phyloP scores from a whole-genome alignment of 1,140 invertebrate genomes.

The Papilio helenus region DNA sequence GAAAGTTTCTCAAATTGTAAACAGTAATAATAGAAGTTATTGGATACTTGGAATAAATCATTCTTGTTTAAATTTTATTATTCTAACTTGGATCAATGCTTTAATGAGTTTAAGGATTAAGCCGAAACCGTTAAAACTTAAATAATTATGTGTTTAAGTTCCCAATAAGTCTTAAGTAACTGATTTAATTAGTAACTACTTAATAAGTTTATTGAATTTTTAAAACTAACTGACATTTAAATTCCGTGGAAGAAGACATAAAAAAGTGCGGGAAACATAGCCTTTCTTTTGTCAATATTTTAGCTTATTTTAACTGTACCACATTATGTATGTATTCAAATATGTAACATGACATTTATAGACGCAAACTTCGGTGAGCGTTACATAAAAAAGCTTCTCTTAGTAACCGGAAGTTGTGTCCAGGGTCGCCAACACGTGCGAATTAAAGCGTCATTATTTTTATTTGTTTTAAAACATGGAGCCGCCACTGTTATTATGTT shows the following conservation, averaged over 20 bases:
- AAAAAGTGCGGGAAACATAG: background rate
- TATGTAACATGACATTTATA: background rate
- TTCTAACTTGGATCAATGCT: too few species aligned
- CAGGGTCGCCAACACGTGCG: constrained; percentile 12
- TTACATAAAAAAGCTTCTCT: constrained; percentile 12
- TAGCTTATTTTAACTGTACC: background rate
- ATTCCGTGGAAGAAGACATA: background rate
- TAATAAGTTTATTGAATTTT: too few species aligned
- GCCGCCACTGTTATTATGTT: constrained; percentile 10
- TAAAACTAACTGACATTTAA: background rate
- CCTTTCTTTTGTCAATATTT: too few species aligned
- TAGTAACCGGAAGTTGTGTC: constrained; percentile 10
- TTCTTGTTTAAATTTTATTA: too few species aligned
- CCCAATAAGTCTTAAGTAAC: too few species aligned
- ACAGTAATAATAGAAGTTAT: background rate
- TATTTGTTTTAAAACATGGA: background rate
- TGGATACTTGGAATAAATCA: too few species aligned
- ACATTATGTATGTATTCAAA: too few species aligned
- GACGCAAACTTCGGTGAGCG: background rate
- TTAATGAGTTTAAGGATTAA: background rate
- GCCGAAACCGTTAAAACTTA: background rate
- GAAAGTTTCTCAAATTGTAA: background rate
- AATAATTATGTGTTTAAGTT: background rate
- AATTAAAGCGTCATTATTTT: constrained; percentile 6
- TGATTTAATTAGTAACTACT: too few species aligned